Base-by-base conservation (phyloP, 2,888 invertebrate species). In the Drosophila mimetica region DNA sequence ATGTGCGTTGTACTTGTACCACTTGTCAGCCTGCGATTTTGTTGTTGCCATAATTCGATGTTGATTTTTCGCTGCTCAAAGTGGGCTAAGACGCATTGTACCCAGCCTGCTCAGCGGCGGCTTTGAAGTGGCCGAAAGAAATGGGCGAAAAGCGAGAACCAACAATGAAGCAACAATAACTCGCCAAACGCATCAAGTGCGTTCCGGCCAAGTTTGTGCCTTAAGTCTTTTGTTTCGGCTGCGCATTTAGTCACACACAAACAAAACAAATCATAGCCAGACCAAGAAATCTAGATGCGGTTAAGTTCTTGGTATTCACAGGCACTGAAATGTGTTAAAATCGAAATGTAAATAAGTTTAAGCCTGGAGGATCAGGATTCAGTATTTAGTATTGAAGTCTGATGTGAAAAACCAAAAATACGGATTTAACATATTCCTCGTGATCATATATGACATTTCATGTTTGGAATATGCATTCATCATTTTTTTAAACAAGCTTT, bases 1-100 rank as follows among this genome's bases (percentile, higher is more conserved):
- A 25, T 25, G 61, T 32, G 14, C 44, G 25, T 4, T 50, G 46
- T 55, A 48, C 54, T 58, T 55, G 47, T 53, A 59, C 55, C 60
- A 75, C 50, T 61, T 61, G 63, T 61, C 50, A 60, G 70, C 53
- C 63, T 36, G 36, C 42, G 64, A 74, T 76, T 67, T 70, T 71
- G 41, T 67, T 65, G 58, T 82, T 74, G 80, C 82, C 86, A 82
- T 82, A 86, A 83, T 73, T 78, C 76, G 75, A 86, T 82, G 82
- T 76, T 82, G 82, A 82, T 82, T 82, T 83, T 82, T 69, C 66
- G 80, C 72, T 77, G 79, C 71, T 76, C 76, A 71, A 82, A 82
- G 83, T 85, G 79, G 81, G 86, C 83, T 86, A 83, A 82, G 61
- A 60, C 60, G 74, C 66, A 61, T 64, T 63, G 63, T 58, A 51